Base-by-base conservation (phyloP, 2,797 vertebrate species). In the Cirrhinus molitorella region DNA sequence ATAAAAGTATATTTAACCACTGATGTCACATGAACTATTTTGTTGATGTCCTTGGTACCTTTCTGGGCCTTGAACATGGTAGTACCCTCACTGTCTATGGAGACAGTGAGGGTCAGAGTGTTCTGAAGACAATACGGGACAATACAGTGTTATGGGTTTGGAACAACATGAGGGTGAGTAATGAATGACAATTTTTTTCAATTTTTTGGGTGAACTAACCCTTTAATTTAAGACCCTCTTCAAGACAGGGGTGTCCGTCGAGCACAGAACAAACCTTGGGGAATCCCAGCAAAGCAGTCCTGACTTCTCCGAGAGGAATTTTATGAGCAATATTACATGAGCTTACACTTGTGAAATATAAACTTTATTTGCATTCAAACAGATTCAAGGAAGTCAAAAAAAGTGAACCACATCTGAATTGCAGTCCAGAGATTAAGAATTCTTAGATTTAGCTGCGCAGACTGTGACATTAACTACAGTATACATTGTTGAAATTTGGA, bases 361-460 rank as follows among this genome's bases (percentile, higher is more conserved):
- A 47, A 63, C 16, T 77, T 77, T 77, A 77, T 77, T 77, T 63
- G 57, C 57, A 63, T 12, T 79, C 53, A 40, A 66, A 66, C 61
- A 14, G 43, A 23, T 67, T 67, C 1, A 23, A 43, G 8, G 0
- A 57, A 40, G 16, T 40, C 51, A 17, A 71, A 55, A 53, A 21
- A 31, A 13, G 6, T 34, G 3, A 9, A 73, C 43, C 55, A 63
- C 28, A 63, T 31, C 14, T 37, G 13, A 81, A 49, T 1, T 63
- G 57, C 4, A 73, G 16, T 72, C 43, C 45, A 59, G 16, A 63
- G 9, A 47, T 43, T 14, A 11, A 13, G 28, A 31, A 21, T 23
- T 73, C 28, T 51, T 5, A 71, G 66, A 59, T 47, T 55, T n/a
- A 45, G 37, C 37, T 80, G 66, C 43, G 71, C 51, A 72, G 40